Percentiles rank a stretch among this genome's conserved stretches.
Conservation (phyloP, 2,888 invertebrate species). For the Scaeva pyrastri region DNA sequence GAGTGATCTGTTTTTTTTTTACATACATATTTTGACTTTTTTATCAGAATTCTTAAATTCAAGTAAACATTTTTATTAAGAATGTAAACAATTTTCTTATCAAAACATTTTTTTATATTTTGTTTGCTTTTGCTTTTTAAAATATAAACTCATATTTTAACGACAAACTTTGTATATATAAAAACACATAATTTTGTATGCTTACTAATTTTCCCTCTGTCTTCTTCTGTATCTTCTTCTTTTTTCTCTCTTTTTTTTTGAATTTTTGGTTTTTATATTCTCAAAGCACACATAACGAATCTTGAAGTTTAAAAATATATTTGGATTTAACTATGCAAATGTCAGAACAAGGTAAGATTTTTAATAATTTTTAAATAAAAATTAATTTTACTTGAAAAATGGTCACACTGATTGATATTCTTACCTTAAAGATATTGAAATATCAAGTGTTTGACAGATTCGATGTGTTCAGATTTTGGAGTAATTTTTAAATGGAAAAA, state of each 20-base stretch:
- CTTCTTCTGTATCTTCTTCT: constrained; percentile 9
- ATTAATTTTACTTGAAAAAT: neutral
- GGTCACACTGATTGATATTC: no score
- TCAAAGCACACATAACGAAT: constrained; percentile 31
- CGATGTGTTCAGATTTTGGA: no score
- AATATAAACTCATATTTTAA: neutral
- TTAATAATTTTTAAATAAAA: neutral
- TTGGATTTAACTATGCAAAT: constrained; percentile 45
- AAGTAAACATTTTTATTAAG: no score
- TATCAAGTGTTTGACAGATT: no score
- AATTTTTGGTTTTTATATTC: constrained; percentile 25
- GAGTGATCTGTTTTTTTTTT: no score
- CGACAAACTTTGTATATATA: neutral
- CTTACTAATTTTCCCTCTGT: constrained; percentile 3
- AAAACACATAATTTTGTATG: neutral
- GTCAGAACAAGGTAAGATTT: constrained; percentile 48
- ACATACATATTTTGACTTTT: no score
- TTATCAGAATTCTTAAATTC: no score
- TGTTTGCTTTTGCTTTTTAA: neutral
- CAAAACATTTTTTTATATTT: no score
- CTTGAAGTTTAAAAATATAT: constrained; percentile 29
- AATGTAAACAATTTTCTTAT: no score
- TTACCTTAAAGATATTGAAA: no score
- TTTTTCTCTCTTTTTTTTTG: constrained; percentile 7
- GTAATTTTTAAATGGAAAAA: no score